Evolutionary conservation across 2,888 invertebrate genomes (phyloP).

Genomic region (Oscheius sp.): DNA sequence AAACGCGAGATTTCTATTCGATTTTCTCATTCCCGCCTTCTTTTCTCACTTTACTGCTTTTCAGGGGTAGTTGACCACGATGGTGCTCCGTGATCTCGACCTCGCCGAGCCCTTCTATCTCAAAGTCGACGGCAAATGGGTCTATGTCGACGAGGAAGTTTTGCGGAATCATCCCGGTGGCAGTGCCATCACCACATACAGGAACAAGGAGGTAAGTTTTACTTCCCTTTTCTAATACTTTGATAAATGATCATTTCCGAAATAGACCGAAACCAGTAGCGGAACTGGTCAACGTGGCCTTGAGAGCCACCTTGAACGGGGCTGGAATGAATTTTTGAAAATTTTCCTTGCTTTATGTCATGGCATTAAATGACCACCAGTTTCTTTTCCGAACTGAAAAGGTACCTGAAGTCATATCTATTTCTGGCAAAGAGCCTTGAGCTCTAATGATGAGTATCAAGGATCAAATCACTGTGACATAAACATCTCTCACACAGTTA

Average conservation of each 20-base stretch:
- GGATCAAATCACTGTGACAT: no score
- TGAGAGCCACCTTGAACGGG: no score
- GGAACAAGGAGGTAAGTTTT: constrained; percentile 60
- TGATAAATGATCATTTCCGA: not conserved
- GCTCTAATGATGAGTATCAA: no score
- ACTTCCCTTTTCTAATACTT: not conserved
- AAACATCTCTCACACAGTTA: no score
- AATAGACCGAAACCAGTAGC: not conserved
- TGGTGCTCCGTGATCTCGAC: constrained; percentile 68
- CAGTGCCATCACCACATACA: constrained; percentile 69
- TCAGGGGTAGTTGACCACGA: constrained; percentile 36
- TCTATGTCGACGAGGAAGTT: constrained; percentile 64
- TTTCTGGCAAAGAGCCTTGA: no score
- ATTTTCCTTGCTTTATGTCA: no score
- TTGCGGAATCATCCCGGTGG: constrained; percentile 66
- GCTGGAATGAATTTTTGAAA: no score
- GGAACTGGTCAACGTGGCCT: no score
- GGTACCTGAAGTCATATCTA: no score
- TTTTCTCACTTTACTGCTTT: not conserved
- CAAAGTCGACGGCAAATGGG: constrained; percentile 70
- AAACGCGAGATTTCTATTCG: not conserved
- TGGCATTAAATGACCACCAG: no score
- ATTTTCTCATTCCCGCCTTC: not conserved
- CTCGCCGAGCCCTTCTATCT: constrained; percentile 64
- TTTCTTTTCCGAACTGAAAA: no score